Evolutionary conservation across 2,797 vertebrate genomes (phyloP).

Genomic region (Trematomus bernacchii): DNA sequence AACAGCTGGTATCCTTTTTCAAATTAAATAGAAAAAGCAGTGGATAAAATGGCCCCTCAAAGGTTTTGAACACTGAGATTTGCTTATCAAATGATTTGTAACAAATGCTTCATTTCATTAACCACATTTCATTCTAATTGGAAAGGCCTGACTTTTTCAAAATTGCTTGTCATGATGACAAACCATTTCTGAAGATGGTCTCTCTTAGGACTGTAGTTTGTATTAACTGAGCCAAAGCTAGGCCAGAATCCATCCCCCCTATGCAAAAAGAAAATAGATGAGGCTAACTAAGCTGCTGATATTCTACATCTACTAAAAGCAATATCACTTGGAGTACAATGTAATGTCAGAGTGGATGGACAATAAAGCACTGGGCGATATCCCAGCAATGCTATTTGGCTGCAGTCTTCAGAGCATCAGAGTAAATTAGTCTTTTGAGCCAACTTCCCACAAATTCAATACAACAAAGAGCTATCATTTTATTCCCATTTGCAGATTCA

Average conservation of each 20-base stretch:
- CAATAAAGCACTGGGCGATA: not conserved
- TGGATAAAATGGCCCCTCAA: not conserved
- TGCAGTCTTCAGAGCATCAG: slow-evolving; percentile 4
- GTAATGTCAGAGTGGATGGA: not conserved
- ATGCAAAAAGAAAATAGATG: slow-evolving; percentile 3
- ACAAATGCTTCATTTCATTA: not conserved
- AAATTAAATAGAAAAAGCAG: too few relatives aligned
- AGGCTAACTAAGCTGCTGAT: slow-evolving; percentile 9
- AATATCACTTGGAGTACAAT: not conserved
- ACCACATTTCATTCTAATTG: not conserved
- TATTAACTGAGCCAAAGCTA: not conserved
- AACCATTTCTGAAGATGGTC: not conserved
- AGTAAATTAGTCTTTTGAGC: slow-evolving; percentile 24
- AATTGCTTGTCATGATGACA: not conserved
- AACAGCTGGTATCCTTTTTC: too few relatives aligned
- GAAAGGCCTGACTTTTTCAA: slow-evolving; percentile 1
- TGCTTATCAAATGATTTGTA: not conserved
- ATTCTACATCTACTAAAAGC: not conserved
- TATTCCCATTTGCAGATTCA: not conserved
- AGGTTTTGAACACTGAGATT: not conserved
- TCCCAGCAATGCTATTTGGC: slow-evolving; percentile 22
- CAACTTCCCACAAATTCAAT: slow-evolving; percentile 17
- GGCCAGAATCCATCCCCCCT: too few relatives aligned
- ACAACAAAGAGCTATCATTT: too few relatives aligned
- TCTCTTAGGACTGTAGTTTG: slow-evolving; percentile 8